phyloP scores from a whole-genome alignment of 2,113 vertebrate species.

The Rhodinocichla rosea region DNA sequence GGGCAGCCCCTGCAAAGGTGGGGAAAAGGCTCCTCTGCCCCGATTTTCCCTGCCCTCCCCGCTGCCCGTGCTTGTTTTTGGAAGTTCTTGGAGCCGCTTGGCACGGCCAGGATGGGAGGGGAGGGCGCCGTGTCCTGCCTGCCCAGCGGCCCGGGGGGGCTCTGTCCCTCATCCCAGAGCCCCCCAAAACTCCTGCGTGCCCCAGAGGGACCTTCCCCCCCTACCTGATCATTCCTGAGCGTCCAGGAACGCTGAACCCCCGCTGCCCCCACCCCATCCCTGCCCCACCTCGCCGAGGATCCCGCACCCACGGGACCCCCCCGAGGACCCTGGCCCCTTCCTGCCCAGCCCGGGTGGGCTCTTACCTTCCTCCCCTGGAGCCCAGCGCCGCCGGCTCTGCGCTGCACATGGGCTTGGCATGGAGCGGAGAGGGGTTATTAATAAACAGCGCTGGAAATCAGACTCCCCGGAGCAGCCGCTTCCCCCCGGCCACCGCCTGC shows the following conservation, averaged over 20 bases:
- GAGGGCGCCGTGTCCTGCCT: background rate
- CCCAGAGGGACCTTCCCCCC: background rate
- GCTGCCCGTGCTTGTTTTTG: background rate
- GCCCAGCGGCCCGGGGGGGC: rapidly evolving
- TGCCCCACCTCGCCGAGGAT: background rate
- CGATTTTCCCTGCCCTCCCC: background rate
- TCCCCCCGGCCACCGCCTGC: slow-evolving; percentile 46
- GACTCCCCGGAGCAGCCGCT: slow-evolving; percentile 24
- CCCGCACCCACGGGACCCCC: background rate
- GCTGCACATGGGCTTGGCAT: slow-evolving; percentile 62
- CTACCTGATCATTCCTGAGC: rapidly evolving
- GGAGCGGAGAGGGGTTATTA: slow-evolving; percentile 67
- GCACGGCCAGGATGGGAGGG: background rate
- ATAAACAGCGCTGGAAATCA: slow-evolving; percentile 63
- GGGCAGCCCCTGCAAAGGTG: slow-evolving; percentile 8
- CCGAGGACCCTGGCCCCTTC: background rate
- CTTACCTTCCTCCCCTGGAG: slow-evolving; percentile 73
- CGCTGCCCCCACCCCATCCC: background rate
- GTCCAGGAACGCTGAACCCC: background rate
- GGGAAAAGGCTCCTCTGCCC: background rate
- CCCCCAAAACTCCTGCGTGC: background rate
- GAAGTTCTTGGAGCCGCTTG: background rate
- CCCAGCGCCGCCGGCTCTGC: slow-evolving; percentile 42
- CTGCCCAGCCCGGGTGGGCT: background rate
- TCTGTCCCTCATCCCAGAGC: background rate